A percentile compares a stretch with the other conserved stretches of the same genome.
Evolutionary conservation across 1,140 invertebrate species (phyloP).

Genomic region (Lepidurus arcticus): DNA sequence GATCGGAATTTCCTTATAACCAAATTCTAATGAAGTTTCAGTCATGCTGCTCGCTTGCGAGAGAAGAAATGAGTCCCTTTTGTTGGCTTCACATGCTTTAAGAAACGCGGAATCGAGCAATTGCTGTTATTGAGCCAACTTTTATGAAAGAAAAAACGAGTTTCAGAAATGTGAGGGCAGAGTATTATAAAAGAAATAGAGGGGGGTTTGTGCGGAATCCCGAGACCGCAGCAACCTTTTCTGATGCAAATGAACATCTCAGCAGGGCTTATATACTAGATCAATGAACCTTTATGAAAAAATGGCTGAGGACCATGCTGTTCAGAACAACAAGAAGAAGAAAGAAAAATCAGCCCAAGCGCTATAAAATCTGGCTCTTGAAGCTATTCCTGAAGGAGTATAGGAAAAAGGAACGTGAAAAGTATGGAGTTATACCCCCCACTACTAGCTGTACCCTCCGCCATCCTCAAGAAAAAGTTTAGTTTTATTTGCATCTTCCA

Average conservation of each 20-base stretch:
- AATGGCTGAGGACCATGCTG: not conserved
- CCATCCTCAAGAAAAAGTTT: not conserved
- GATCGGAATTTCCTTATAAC: not conserved
- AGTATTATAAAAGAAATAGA: not conserved
- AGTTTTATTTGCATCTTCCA: not conserved
- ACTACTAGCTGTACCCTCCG: not conserved
- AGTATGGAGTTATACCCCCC: not conserved
- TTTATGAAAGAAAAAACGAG: not conserved
- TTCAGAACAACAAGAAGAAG: not conserved
- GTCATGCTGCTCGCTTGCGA: not conserved
- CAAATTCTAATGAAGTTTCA: not conserved
- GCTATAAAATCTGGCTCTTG: not conserved
- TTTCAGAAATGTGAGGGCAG: not conserved
- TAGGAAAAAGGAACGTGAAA: not conserved
- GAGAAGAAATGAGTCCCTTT: not conserved
- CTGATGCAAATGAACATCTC: slow-evolving; percentile 12
- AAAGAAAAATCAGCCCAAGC: not conserved
- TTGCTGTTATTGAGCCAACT: not conserved
- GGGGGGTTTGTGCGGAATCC: not conserved
- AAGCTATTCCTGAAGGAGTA: not conserved
- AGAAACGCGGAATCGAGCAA: not conserved
- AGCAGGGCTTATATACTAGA: slow-evolving; percentile 5
- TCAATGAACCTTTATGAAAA: slow-evolving; percentile 16
- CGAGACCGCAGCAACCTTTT: not conserved
- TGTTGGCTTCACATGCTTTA: not conserved